phyloP scores from a whole-genome alignment of 35 echinoderm and acorn worm species.

The Diadema setosum region DNA sequence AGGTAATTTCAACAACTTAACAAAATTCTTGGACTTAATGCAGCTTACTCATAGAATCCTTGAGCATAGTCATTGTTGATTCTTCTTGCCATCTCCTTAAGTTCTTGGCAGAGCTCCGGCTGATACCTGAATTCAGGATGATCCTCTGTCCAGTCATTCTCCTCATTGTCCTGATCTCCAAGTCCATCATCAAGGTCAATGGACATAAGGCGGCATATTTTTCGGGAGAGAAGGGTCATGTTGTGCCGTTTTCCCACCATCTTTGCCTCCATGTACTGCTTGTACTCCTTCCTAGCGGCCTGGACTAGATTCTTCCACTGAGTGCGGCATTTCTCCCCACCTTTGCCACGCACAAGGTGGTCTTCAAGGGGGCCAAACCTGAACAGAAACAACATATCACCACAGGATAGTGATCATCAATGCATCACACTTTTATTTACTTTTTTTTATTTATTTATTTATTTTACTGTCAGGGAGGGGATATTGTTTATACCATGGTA shows the following conservation, averaged over 20 bases:
- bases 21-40: background rate
- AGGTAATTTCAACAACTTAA: background rate
- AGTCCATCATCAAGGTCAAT: slow-evolving; percentile 1
- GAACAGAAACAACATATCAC: background rate
- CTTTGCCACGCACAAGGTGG: background rate
- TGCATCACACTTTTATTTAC: too few species aligned
- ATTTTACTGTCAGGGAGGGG: too few species aligned
- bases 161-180: slow-evolving; percentile 2
- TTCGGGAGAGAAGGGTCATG: background rate
- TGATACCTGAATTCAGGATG: background rate
- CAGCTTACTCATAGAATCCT: background rate
- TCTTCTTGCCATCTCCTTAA: background rate
- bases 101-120: slow-evolving; percentile 1
- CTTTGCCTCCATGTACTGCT: slow-evolving; percentile 10
- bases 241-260: slow-evolving; percentile 14
- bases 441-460: too few species aligned
- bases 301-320: slow-evolving; percentile 8
- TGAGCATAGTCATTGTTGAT: background rate
- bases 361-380: slow-evolving; percentile 11
- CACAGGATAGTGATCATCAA: too few species aligned
- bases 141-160: slow-evolving; percentile 8
- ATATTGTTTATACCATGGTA: too few species aligned
- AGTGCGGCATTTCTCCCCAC: slow-evolving; percentile 18
- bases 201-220: background rate
- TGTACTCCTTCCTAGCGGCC: background rate